Evolutionary conservation across 2,113 vertebrate species (phyloP).

Genomic region (Actenoides hombroni): DNA sequence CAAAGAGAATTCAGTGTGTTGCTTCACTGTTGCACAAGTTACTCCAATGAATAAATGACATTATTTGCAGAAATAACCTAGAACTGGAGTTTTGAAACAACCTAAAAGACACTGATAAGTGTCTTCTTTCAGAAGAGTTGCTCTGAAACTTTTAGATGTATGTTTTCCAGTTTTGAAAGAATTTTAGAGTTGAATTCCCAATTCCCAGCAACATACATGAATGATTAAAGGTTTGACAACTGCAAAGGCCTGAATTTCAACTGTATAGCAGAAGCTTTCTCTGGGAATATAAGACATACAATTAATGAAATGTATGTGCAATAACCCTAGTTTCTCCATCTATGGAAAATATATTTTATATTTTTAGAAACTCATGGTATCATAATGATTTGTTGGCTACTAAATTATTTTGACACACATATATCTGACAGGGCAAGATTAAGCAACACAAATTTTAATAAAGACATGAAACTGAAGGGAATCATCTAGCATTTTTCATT

Average conservation of each 20-base stretch:
- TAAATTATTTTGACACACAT: no score
- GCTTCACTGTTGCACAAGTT: not conserved
- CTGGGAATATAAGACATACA: not conserved
- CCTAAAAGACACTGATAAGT: not conserved
- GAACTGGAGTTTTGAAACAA: not conserved
- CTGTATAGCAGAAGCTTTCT: not conserved
- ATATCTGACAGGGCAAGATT: not conserved
- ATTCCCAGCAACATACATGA: not conserved
- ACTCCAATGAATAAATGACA: not conserved
- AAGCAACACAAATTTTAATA: not conserved
- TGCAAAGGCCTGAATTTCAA: not conserved
- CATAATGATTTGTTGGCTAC: no score
- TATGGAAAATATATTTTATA: no score
- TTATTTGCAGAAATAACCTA: not conserved
- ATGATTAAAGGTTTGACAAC: not conserved
- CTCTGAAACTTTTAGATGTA: not conserved
- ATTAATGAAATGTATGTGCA: not conserved
- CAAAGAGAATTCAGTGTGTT: not conserved
- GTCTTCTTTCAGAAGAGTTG: not conserved
- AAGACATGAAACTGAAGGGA: not conserved
- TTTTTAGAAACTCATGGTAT: no score
- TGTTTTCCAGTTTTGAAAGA: not conserved
- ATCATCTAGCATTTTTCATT: not conserved
- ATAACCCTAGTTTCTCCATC: no score
- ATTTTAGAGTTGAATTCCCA: not conserved